These are phyloP conservation scores for Microdon myrmicae DNA, from an alignment of 2,888 invertebrate genomes.

Conservation along the genomic window DNA sequence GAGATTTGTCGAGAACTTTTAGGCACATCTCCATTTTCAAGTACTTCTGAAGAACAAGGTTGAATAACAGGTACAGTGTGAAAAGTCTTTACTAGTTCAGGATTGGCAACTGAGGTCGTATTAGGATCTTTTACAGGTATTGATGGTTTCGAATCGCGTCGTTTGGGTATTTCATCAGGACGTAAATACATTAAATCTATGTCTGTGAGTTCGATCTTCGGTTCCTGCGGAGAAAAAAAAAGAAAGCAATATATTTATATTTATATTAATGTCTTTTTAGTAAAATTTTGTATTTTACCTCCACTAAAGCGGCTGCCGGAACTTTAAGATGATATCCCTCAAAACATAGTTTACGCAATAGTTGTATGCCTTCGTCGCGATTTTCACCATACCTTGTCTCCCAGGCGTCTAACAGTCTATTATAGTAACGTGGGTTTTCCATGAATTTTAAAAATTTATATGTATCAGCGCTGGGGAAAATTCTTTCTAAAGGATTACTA, in stretches of 20 bases:
- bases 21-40: background rate
- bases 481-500: slow-evolving; percentile 76
- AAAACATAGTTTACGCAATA: slow-evolving; percentile 74
- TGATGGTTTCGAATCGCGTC: slow-evolving; percentile 5
- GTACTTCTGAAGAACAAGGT: slow-evolving; percentile 5
- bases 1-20: slow-evolving; percentile 7
- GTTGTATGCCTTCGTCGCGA: slow-evolving; percentile 68
- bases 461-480: slow-evolving; percentile 83
- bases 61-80: background rate
- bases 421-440: slow-evolving; percentile 88
- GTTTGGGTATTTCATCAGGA: slow-evolving; percentile 56
- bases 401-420: slow-evolving; percentile 92
- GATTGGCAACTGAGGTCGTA: background rate
- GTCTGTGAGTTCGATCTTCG: slow-evolving; percentile 61
- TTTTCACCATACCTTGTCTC: slow-evolving; percentile 79
- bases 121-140: slow-evolving; percentile 2
- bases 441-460: slow-evolving; percentile 84
- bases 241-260: background rate
- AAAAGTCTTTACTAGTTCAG: background rate
- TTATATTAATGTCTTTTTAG: background rate
- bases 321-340: slow-evolving; percentile 79
- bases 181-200: slow-evolving; percentile 63
- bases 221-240: slow-evolving; percentile 56
- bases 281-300: slow-evolving; percentile 52
- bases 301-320: slow-evolving; percentile 68